These are phyloP conservation scores for Wiebesia pumilae DNA, from an alignment of 1,140 invertebrate species.

Conservation along the genomic window DNA sequence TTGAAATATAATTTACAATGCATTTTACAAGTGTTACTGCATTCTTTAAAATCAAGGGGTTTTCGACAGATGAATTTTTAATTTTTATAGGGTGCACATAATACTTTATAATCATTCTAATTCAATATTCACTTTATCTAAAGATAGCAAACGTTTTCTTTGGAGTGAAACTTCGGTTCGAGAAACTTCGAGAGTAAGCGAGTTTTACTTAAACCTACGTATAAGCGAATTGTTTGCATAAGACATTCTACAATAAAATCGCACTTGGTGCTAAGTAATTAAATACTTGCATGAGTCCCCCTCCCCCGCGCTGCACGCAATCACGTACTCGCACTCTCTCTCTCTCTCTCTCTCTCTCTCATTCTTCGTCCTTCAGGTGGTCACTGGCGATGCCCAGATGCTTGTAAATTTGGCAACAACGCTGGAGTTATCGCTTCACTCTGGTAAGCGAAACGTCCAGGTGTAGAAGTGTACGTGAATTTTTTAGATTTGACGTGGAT, in stretches of 20 bases:
- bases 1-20: too few relatives aligned
- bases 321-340: background rate
- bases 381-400: background rate
- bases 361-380: background rate
- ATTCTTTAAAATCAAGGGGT: too few relatives aligned
- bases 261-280: background rate
- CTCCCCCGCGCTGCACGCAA: background rate
- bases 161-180: background rate
- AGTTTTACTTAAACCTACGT: background rate
- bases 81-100: too few relatives aligned
- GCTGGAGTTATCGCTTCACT: constrained; percentile 13
- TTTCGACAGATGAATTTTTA: too few relatives aligned
- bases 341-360: background rate
- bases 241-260: background rate
- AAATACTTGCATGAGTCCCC: constrained; percentile 2
- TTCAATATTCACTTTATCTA: background rate
- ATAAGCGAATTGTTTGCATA: background rate
- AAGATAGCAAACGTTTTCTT: background rate
- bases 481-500: background rate
- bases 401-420: constrained; percentile 42
- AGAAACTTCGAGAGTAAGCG: background rate
- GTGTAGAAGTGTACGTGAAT: background rate
- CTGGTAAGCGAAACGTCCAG: background rate
- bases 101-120: too few relatives aligned
- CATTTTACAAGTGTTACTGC: too few relatives aligned